A percentile compares a stretch with the other conserved stretches of the same genome.
Evolutionary conservation across 2,888 invertebrate genomes (phyloP).

Genomic region (Trissolcus brochymenae): DNA sequence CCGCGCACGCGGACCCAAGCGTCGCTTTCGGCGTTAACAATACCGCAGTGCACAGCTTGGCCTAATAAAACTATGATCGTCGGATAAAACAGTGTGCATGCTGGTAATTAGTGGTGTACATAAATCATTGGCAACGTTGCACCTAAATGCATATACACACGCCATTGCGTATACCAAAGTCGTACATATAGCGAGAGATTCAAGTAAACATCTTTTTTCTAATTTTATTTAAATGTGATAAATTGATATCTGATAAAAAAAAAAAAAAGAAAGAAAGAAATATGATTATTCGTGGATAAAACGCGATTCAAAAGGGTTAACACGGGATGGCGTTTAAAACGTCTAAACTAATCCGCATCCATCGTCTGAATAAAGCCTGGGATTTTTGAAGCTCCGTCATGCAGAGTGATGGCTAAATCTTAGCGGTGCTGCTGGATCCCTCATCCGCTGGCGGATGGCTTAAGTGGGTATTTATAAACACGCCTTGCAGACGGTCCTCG

Average conservation of each 20-base stretch:
- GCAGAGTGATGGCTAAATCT: conserved; percentile 72
- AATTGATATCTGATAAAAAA: neutral
- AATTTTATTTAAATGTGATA: neutral
- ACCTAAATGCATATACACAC: conserved; percentile 68
- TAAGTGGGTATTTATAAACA: conserved; percentile 58
- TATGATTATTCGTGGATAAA: conserved; percentile 20
- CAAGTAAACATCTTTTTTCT: no score
- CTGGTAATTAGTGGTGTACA: conserved; percentile 75
- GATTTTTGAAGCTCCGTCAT: conserved; percentile 70
- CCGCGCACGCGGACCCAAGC: conserved; percentile 10
- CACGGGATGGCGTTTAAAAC: conserved; percentile 61
- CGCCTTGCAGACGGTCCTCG: conserved; percentile 54
- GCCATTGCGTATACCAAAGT: conserved; percentile 54
- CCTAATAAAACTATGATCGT: conserved; percentile 74
- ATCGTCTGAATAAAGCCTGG: conserved; percentile 64
- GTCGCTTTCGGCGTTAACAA: conserved; percentile 64
- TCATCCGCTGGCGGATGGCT: conserved; percentile 46
- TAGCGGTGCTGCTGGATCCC: conserved; percentile 61
- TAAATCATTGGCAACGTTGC: conserved; percentile 74
- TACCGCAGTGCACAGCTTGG: conserved; percentile 69
- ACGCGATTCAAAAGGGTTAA: conserved; percentile 39
- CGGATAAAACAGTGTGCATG: conserved; percentile 73
- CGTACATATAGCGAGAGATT: no score
- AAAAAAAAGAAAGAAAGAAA: no score
- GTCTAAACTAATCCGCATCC: conserved; percentile 69